Evolutionary conservation across 1,140 invertebrate species (phyloP).

Genomic region (Drosophila nigromelanica): DNA sequence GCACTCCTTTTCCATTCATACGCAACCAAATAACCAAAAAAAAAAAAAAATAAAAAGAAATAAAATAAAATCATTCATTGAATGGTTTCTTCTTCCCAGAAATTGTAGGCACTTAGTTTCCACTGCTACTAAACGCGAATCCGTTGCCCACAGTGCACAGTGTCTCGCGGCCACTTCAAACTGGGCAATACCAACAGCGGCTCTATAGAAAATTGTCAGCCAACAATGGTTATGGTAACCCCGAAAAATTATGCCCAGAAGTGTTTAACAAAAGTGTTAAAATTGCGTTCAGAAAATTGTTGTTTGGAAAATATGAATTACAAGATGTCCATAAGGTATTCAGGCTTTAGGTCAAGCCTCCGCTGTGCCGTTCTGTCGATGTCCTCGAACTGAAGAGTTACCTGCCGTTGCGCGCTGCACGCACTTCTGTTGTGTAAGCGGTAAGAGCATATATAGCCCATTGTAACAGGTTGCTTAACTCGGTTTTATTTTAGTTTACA

Average conservation of each 20-base stretch:
- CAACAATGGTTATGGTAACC: slow-evolving; percentile 34
- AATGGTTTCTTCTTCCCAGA: slow-evolving; percentile 33
- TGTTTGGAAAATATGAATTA: slow-evolving; percentile 60
- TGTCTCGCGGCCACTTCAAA: slow-evolving; percentile 57
- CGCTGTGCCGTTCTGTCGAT: slow-evolving; percentile 33
- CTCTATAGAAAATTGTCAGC: slow-evolving; percentile 13
- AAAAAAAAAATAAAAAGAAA: not conserved
- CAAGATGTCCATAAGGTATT: slow-evolving; percentile 31
- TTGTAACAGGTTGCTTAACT: slow-evolving; percentile 39
- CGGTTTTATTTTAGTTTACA: slow-evolving; percentile 1
- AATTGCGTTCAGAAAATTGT: slow-evolving; percentile 29
- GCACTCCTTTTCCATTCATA: slow-evolving; percentile 48
- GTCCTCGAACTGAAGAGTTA: slow-evolving; percentile 47
- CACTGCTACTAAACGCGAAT: slow-evolving; percentile 24
- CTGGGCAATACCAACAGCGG: slow-evolving; percentile 7
- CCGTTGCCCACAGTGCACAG: slow-evolving; percentile 27
- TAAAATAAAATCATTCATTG: slow-evolving; percentile 38
- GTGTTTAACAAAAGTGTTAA: slow-evolving; percentile 52
- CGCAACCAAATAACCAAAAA: not conserved
- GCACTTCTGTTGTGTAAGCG: slow-evolving; percentile 30
- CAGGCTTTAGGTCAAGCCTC: slow-evolving; percentile 17
- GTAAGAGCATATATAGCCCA: slow-evolving; percentile 1
- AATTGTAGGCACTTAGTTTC: slow-evolving; percentile 32
- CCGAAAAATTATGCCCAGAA: slow-evolving; percentile 29
- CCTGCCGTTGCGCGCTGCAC: slow-evolving; percentile 40